Percentiles rank a stretch among this genome's conserved stretches.
Evolutionary conservation across 2,797 vertebrate genomes (phyloP).

Genomic region (Microcaecilia unicolor): DNA sequence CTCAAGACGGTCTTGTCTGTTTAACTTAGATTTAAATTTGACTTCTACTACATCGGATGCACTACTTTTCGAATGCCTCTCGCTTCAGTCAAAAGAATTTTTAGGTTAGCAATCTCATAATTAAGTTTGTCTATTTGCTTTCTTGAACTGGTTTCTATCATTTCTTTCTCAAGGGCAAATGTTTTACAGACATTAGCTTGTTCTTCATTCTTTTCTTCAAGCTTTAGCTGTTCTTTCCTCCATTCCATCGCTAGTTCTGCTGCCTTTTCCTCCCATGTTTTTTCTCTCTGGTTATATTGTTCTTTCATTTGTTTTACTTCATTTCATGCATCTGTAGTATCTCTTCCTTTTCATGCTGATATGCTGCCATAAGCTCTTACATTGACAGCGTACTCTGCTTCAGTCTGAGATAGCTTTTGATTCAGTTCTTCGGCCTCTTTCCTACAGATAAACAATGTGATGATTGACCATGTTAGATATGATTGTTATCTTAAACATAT

Average conservation of each 20-base stretch:
- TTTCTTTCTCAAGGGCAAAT: constrained; percentile 34
- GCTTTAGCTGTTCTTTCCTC: constrained; percentile 24
- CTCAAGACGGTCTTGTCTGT: too few relatives aligned
- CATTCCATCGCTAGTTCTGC: constrained; percentile 21
- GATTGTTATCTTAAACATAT: too few relatives aligned
- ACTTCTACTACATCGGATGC: too few relatives aligned
- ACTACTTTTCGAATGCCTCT: constrained; percentile 13
- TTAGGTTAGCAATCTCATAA: constrained; percentile 19
- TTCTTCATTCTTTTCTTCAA: constrained; percentile 29
- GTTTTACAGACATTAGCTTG: constrained; percentile 27
- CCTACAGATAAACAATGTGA: constrained; percentile 41
- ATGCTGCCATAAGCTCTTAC: constrained; percentile 37
- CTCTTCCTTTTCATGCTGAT: constrained; percentile 25
- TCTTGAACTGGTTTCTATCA: constrained; percentile 20
- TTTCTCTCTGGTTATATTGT: constrained; percentile 20
- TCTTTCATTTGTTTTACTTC: constrained; percentile 22
- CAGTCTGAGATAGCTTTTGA: constrained; percentile 32
- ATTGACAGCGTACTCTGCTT: constrained; percentile 29
- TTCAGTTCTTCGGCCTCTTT: constrained; percentile 34
- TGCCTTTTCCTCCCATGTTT: constrained; percentile 23
- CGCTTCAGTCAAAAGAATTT: constrained; percentile 11
- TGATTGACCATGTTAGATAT: background rate
- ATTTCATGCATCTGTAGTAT: background rate
- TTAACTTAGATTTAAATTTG: too few relatives aligned
- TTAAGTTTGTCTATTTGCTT: constrained; percentile 27